Base-by-base conservation (phyloP, 92 coral and sea anemone genomes). In the Zoanthus sansibaricus region DNA sequence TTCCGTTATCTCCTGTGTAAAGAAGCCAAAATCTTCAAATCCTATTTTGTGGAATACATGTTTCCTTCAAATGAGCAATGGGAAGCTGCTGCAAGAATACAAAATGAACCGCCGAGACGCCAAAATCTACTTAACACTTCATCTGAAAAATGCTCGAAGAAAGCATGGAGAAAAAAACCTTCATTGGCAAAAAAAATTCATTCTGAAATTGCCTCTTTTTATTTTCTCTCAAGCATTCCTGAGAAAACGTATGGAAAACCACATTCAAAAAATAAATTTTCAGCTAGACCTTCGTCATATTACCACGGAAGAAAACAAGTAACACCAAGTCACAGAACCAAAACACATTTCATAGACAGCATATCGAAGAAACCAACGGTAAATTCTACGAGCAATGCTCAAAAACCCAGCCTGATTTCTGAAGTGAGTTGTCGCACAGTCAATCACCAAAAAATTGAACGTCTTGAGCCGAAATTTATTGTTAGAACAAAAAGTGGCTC, bases 21-120 rank as follows among this genome's bases (percentile, higher is more conserved):
- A 61, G 84, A 79, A 13, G 84, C 84, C 8, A 49, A 64, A 12
- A 59, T 79, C 17, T 61, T 79, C 55, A n/a, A 62, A 62, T 46
- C 30, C 7, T 37, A 20, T 45, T 79, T 79, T 79, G n/a, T 30
- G 51, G 44, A 61, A 62, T 16, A 62, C 16, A 62, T 62, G 47
- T 62, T 79, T 62, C 44, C 18, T 30, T 62, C 84, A 33, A 20
- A 55, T 78, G 49, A 62, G n/a, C 48, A 44, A n/a, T n/a, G n/a
- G 17, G 25, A 45, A 4, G 18, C 16, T 3, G 33, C 2, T 4
- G 20, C 17, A 62, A 37, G 48, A 45, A 14, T 6, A 17, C 8
- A 79, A 18, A 33, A 11, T 15, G 49, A 30, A 21, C 21, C 64
- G 0, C n/a, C n/a, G n/a, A 25, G 79, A 7, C 5, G 13, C 8